A percentile compares a stretch with the other conserved stretches of the same genome.
phyloP scores from a whole-genome alignment of 2,113 vertebrate genomes.

The Cyrtonyx montezumae region DNA sequence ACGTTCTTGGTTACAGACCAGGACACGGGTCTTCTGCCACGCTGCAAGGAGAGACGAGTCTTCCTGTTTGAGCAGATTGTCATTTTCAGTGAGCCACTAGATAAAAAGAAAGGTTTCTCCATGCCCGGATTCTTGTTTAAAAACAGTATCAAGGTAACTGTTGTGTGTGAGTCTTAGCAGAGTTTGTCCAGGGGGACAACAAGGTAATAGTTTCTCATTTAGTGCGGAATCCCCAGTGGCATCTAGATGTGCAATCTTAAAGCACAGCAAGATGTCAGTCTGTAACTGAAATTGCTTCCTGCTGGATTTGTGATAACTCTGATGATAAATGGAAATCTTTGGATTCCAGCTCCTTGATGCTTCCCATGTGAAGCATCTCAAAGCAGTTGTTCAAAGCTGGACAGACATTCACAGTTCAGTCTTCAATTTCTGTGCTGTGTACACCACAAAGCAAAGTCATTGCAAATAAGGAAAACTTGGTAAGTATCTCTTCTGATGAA shows the following conservation, averaged over 20 bases:
- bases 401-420: not conserved
- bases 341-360: not conserved
- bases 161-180: not conserved
- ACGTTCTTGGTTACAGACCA: slow-evolving; percentile 96
- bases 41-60: slow-evolving; percentile 94
- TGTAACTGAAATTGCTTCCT: not conserved
- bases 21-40: slow-evolving; percentile 90
- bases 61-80: slow-evolving; percentile 98
- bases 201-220: slow-evolving; percentile 42
- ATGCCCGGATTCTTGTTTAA: slow-evolving; percentile 97
- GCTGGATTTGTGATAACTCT: not conserved
- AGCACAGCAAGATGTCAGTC: not conserved
- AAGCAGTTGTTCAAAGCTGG: not conserved
- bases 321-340: not conserved
- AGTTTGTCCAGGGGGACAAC: not conserved
- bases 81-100: slow-evolving; percentile 97
- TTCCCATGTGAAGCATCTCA: rapidly evolving
- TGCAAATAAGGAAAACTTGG: not conserved
- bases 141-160: slow-evolving; percentile 93
- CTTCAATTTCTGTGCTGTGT: not conserved
- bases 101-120: slow-evolving; percentile 98
- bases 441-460: not conserved
- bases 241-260: not conserved
- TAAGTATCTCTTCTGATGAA: not conserved
- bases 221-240: not conserved